Evolutionary conservation across 2,888 invertebrate genomes (phyloP).

Genomic region (Eristalinus aeneus): DNA sequence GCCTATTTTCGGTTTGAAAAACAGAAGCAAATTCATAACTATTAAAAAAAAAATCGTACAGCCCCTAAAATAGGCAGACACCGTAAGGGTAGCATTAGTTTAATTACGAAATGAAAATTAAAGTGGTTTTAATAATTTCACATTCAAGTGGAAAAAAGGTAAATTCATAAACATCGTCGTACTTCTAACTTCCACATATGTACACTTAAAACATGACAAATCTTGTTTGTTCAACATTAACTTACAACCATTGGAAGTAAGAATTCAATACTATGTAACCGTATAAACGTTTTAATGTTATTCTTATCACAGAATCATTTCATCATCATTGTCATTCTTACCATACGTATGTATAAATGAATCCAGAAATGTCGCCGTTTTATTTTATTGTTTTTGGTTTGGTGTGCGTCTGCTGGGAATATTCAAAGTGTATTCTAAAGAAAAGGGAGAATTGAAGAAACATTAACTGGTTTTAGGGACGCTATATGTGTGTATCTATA

Average conservation of each 20-base stretch:
- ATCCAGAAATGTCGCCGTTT: background rate
- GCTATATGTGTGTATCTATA: conserved; percentile 42
- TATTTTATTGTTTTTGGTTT: too few relatives aligned
- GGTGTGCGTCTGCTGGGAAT: background rate
- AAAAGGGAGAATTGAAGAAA: background rate
- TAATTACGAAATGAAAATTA: too few relatives aligned
- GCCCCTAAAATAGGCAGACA: too few relatives aligned
- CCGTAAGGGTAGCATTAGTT: too few relatives aligned
- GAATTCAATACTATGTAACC: background rate
- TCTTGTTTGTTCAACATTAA: background rate
- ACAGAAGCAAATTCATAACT: too few relatives aligned
- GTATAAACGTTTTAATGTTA: background rate
- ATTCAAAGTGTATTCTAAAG: conserved; percentile 11
- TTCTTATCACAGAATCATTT: conserved; percentile 27
- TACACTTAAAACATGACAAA: background rate
- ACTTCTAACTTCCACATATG: too few relatives aligned
- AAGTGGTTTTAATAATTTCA: too few relatives aligned
- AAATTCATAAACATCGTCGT: too few relatives aligned
- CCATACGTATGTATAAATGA: background rate
- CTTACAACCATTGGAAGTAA: background rate
- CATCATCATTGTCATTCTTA: conserved; percentile 14
- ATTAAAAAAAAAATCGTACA: too few relatives aligned
- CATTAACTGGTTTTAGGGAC: conserved; percentile 19
- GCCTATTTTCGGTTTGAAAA: too few relatives aligned
- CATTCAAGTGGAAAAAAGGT: too few relatives aligned